Evolutionary conservation across 1,140 invertebrate genomes (phyloP), one percentile per base, ranked within the genome.

Genomic region (Zaprionus kolodkinae): DNA sequence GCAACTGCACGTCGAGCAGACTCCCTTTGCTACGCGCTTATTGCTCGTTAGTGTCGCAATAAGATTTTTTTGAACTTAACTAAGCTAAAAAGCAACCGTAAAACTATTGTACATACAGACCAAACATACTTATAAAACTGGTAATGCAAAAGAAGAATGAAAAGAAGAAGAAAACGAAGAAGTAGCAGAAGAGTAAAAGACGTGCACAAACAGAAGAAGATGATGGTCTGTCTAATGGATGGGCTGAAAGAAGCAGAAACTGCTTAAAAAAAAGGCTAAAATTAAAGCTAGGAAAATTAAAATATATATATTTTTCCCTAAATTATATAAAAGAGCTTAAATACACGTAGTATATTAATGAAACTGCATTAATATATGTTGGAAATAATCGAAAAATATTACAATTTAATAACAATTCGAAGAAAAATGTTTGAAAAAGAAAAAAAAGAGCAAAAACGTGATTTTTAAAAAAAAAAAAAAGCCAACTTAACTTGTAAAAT

Each of bases 71-170:
- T 30, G 10, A 55, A 56, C 36, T 45, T 50, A n/a, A 27, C 17
- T 6, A 15, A 21, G 45, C 25, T 50, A 27, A 48, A 50, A 52
- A 35, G 33, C 45, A 38, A 40, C 7, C 35, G 48, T 62, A 63
- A 62, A 38, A 48, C 21, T 13, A 52, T 43, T 55, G 48, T 38
- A 25, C 15, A 64, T 50, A 63, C 45, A 64, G 17, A 55, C n/a
- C 43, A 52, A n/a, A 7, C 40, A 9, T 45, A 17, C n/a, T 15
- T 67, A 52, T 33, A 67, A 70, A 70, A 74, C 66, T 70, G 59
- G 57, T 75, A 74, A 70, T 63, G 43, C 21, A 62, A 50, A 55
- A 48, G 45, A 15, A 17, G 38, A 6, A 6, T 13, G 38, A 13
- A 43, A 7, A 43, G 40, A 52, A 35, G 21, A n/a, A 48, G 11